Evolutionary conservation across 2,113 vertebrate species (phyloP), one percentile per base, ranked within the genome.

Genomic region (Tragulus kanchil): DNA sequence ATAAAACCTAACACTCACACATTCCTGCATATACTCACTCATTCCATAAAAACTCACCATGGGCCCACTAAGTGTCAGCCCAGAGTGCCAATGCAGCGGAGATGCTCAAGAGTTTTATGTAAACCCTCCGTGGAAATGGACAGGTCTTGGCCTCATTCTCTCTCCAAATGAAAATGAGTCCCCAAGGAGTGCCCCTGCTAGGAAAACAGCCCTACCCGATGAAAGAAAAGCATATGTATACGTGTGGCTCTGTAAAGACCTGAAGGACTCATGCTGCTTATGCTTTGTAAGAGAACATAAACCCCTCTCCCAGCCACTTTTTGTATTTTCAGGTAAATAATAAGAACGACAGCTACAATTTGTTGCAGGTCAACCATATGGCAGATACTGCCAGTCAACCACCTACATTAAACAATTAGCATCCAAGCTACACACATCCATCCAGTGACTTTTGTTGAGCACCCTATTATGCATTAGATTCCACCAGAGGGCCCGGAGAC

Each of bases 1-100:
- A 90, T 82, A 94, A 95, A 97, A 95, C 94, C 84, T 96, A 95
- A 94, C 85, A 96, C 94, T 93, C 90, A 54, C 61, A 95, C 82
- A 56, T 81, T 77, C 67, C 13, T 69, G 83, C 67, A 65, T 59
- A 83, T 75, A 58, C 89, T 93, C 89, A 86, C 81, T 96, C 94
- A 75, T 94, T 96, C 92, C 84, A 79, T 86, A 83, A n/a, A 95
- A 94, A 64, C n/a, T 86, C 13, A 15, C 83, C n/a, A 87, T 85
- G 58, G 19, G 14, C 73, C 75, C 56, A 48, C 59, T 65, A 91
- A 93, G 85, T 45, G 59, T 61, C 77, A 90, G 65, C 64, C 45
- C 16, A 28, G 42, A 4, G 1, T n/a, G 77, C 64, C 17, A 54
- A 48, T 15, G 58, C 59, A 4, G 0, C 93, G 69, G n/a, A 95